phyloP scores from a whole-genome alignment of 1,140 invertebrate species.

The Glomeris maerens region DNA sequence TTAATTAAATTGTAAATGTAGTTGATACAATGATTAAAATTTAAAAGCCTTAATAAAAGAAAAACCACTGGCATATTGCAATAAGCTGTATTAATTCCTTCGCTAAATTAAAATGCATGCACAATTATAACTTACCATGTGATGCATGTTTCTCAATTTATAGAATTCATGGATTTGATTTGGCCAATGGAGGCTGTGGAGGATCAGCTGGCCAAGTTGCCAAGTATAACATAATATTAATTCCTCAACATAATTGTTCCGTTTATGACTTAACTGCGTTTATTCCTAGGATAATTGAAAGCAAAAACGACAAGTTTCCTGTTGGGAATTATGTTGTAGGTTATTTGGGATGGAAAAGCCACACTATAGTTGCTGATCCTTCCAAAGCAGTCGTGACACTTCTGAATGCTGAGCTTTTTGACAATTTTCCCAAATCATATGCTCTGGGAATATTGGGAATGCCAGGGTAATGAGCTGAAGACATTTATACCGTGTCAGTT shows the following conservation, averaged over 20 bases:
- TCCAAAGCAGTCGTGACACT: constrained; percentile 15
- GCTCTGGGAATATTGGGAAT: constrained; percentile 45
- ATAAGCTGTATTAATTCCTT: too few relatives aligned
- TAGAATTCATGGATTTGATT: constrained; percentile 3
- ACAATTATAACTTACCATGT: too few relatives aligned
- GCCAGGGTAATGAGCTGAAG: too few relatives aligned
- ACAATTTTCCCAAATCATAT: constrained; percentile 40
- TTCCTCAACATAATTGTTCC: constrained; percentile 9
- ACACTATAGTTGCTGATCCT: constrained; percentile 30
- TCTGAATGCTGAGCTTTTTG: constrained; percentile 38
- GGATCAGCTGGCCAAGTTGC: constrained; percentile 22
- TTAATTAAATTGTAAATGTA: too few relatives aligned
- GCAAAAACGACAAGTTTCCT: constrained; percentile 42
- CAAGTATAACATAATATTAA: constrained; percentile 15
- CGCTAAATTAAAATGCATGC: too few relatives aligned
- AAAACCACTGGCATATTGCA: too few relatives aligned
- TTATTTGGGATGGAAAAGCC: constrained; percentile 44
- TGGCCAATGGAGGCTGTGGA: constrained; percentile 16
- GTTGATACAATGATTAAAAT: too few relatives aligned
- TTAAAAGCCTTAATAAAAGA: too few relatives aligned
- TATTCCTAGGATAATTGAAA: constrained; percentile 35
- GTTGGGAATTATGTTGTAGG: constrained; percentile 42
- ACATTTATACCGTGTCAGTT: too few relatives aligned
- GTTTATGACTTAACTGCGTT: constrained; percentile 1
- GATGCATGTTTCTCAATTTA: constrained; percentile 7